Evolutionary conservation across 1,140 invertebrate genomes (phyloP).

Genomic region (Armadillidium nasatum): DNA sequence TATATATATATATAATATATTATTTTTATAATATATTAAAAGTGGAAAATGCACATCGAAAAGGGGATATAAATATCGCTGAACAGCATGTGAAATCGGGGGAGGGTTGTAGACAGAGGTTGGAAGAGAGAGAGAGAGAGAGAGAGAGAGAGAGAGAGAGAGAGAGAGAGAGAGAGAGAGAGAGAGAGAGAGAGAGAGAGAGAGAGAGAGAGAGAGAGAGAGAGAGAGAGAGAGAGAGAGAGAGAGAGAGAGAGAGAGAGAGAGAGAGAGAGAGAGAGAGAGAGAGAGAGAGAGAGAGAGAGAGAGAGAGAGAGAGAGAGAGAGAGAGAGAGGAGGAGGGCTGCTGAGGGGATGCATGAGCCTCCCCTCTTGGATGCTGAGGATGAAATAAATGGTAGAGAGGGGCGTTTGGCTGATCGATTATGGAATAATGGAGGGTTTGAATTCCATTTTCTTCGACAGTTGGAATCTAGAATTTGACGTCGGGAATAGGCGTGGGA

Average conservation of each 20-base stretch:
- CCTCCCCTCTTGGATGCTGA: too few relatives aligned
- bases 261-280: background rate
- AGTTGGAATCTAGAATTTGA: conserved; percentile 8
- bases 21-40: background rate
- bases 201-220: too few relatives aligned
- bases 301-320: too few relatives aligned
- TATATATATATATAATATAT: conserved; percentile 2
- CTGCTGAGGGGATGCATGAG: background rate
- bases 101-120: background rate
- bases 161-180: too few relatives aligned
- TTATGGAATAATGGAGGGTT: conserved; percentile 6
- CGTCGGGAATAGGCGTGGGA: conserved; percentile 4
- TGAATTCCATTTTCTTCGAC: conserved; percentile 3
- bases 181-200: too few relatives aligned
- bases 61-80: background rate
- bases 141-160: conserved; percentile 6
- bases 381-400: conserved; percentile 1
- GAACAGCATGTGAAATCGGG: background rate
- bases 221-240: background rate
- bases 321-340: too few relatives aligned
- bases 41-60: background rate
- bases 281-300: background rate
- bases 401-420: background rate
- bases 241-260: background rate
- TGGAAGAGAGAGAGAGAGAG: background rate